Evolutionary conservation across 2,888 invertebrate species (phyloP).

Genomic region (Saturnia japonica): DNA sequence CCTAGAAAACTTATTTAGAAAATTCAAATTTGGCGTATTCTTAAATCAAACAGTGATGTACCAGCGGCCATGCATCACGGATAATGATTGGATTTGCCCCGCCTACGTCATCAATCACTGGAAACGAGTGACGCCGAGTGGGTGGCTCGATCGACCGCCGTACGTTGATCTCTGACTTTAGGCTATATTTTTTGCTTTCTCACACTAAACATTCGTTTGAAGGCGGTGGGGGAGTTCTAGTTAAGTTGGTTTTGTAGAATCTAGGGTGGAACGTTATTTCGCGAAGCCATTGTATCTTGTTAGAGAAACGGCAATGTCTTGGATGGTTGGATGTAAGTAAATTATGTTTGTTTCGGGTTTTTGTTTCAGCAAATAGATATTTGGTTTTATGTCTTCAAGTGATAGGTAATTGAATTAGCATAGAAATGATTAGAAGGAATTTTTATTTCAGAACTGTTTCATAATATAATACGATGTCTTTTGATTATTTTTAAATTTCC

Average conservation of each 20-base stretch:
- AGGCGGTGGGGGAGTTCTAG: constrained; percentile 28
- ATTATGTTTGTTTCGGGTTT: constrained; percentile 66
- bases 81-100: constrained; percentile 81
- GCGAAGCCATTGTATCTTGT: constrained; percentile 79
- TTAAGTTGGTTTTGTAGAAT: constrained; percentile 34
- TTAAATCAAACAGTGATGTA: constrained; percentile 70
- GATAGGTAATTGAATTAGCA: constrained; percentile 6
- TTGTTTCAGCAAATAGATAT: constrained; percentile 16
- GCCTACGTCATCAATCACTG: constrained; percentile 80
- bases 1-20: constrained; percentile 22
- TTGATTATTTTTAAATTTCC: neutral
- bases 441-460: neutral
- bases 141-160: constrained; percentile 49
- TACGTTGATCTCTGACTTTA: constrained; percentile 53
- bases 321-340: constrained; percentile 75
- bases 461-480: neutral
- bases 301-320: constrained; percentile 73
- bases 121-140: constrained; percentile 66
- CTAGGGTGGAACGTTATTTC: constrained; percentile 66
- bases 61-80: constrained; percentile 77
- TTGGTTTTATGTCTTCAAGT: constrained; percentile 2
- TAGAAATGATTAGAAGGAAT: neutral
- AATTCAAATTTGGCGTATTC: constrained; percentile 30
- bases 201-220: constrained; percentile 1
- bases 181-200: constrained; percentile 24